Conservation (phyloP, 2,888 invertebrate species). For the Chalcis sispes region DNA sequence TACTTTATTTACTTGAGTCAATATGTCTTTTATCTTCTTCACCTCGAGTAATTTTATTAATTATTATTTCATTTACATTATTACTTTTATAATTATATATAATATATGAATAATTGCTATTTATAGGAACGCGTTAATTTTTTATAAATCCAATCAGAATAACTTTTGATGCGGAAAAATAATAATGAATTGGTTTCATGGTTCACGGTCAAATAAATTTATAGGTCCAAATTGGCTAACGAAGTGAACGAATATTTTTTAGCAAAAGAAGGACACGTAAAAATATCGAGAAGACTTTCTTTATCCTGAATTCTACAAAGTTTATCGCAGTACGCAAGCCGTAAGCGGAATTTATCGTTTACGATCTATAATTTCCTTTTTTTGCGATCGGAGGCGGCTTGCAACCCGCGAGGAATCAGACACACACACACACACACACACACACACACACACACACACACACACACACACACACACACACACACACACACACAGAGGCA, state of each 20-base stretch:
- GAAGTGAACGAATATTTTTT: not conserved
- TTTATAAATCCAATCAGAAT: no score
- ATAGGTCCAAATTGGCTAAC: no score
- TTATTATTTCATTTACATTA: no score
- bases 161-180: no score
- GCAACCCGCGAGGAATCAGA: constrained; percentile 59
- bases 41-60: no score
- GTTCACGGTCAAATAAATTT: no score
- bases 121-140: no score
- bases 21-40: no score
- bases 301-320: constrained; percentile 29
- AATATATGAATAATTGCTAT: no score
- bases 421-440: constrained; percentile 57
- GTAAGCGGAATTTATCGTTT: constrained; percentile 63
- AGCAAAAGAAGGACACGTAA: not conserved
- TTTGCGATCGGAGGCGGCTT: constrained; percentile 62
- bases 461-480: constrained; percentile 57
- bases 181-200: no score
- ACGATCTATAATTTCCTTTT: constrained; percentile 70
- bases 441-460: constrained; percentile 59
- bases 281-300: constrained; percentile 14
- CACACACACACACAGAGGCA: constrained; percentile 58
- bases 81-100: no score
- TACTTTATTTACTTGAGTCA: no score
- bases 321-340: constrained; percentile 26